These are phyloP conservation scores for Athene cunicularia DNA, from an alignment of 2,113 vertebrate species.

Conservation along the genomic window DNA sequence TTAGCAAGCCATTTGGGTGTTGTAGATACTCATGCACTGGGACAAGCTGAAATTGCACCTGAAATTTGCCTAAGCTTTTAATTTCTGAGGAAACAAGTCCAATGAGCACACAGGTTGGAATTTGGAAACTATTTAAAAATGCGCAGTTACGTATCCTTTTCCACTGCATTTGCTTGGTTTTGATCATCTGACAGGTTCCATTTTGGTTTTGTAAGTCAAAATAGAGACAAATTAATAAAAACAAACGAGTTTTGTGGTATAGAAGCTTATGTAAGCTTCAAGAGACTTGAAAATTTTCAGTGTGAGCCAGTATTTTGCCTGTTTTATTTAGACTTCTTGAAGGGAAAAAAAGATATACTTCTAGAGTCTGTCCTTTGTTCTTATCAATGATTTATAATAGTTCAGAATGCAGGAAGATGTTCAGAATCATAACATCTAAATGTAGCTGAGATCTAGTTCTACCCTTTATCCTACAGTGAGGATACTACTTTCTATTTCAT, in stretches of 20 bases:
- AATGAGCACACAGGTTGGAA: neutral
- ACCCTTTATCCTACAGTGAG: neutral
- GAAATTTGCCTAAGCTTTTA: neutral
- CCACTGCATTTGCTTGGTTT: neutral
- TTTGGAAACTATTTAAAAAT: neutral
- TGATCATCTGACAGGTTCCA: neutral
- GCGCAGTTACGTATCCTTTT: neutral
- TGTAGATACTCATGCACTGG: neutral
- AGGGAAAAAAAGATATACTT: neutral
- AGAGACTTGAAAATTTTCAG: neutral
- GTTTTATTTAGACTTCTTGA: neutral
- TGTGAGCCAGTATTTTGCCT: neutral
- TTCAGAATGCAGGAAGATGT: neutral
- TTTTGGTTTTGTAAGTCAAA: neutral
- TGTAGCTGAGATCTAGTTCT: neutral
- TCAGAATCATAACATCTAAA: neutral
- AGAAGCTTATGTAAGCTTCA: neutral
- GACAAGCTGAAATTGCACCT: neutral
- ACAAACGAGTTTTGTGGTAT: neutral
- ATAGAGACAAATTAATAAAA: neutral
- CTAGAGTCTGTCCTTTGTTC: neutral
- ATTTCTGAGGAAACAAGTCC: neutral
- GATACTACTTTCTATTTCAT: neutral
- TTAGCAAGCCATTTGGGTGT: neutral
- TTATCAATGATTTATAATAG: neutral